Percentiles rank a stretch among this genome's conserved stretches.
phyloP scores from a whole-genome alignment of 2,113 vertebrate species.

The Athene noctua region DNA sequence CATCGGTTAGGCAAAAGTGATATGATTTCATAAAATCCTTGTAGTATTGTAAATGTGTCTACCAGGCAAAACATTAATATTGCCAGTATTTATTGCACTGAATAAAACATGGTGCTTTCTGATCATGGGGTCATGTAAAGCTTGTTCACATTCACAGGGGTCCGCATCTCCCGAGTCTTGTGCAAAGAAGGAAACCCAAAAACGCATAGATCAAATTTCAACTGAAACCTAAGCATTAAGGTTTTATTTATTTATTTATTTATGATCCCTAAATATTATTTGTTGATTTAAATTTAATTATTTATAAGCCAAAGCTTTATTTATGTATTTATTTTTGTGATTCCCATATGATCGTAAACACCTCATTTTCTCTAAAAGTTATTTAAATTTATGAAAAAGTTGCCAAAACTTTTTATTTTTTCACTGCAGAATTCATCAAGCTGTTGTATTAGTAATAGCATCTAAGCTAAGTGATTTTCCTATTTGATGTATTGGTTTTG shows the following conservation, averaged over 20 bases:
- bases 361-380: not conserved
- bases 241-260: slow-evolving; percentile 18
- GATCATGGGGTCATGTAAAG: not conserved
- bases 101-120: not conserved
- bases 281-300: slow-evolving; percentile 22
- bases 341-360: not conserved
- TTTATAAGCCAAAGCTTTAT: not conserved
- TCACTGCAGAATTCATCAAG: not conserved
- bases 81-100: slow-evolving; percentile 2
- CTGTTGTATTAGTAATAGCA: not conserved
- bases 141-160: not conserved
- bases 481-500: not conserved
- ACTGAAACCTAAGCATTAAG: not conserved
- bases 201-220: not conserved
- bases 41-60: slow-evolving; percentile 19
- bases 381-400: not conserved
- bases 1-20: not conserved
- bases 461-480: not conserved
- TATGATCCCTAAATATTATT: slow-evolving; percentile 1
- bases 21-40: slow-evolving; percentile 16
- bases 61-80: slow-evolving; percentile 14
- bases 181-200: not conserved
- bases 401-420: not conserved
- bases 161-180: not conserved
- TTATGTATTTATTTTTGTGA: not conserved